phyloP scores from a whole-genome alignment of 2,113 vertebrate genomes.

The Sylvilagus bachmani region DNA sequence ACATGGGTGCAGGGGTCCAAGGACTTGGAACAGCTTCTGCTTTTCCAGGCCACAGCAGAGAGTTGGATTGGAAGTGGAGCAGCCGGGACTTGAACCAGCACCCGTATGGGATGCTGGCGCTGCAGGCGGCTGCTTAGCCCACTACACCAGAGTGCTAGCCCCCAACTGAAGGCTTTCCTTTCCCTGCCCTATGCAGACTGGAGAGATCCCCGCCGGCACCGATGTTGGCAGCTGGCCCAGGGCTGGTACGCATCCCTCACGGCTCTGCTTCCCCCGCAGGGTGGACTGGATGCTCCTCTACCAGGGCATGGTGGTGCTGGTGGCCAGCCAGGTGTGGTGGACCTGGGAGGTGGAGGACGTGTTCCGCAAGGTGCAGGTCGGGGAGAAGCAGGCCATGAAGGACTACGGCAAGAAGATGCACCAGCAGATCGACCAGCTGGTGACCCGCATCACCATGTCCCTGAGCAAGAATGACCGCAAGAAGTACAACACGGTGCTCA shows the following conservation, averaged over 20 bases:
- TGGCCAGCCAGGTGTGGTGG: constrained; percentile 98
- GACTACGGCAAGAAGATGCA: constrained; percentile 94
- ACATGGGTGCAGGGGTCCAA: too few relatives aligned
- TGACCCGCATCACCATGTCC: constrained; percentile 91
- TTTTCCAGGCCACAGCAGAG: too few relatives aligned
- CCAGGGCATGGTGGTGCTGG: constrained; percentile 98
- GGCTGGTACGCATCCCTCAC: accelerated
- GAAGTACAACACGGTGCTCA: constrained; percentile 97
- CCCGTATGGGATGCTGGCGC: too few relatives aligned
- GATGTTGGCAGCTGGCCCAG: accelerated
- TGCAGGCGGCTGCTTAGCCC: too few relatives aligned
- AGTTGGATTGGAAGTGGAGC: too few relatives aligned
- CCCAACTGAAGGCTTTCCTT: too few relatives aligned
- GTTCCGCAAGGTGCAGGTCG: constrained; percentile 91
- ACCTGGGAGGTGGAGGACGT: constrained; percentile 98
- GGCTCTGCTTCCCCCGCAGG: constrained; percentile 77
- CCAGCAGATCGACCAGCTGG: constrained; percentile 94
- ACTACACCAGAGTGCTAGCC: too few relatives aligned
- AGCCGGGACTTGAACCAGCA: too few relatives aligned
- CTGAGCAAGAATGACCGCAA: constrained; percentile 94
- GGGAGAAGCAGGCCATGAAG: constrained; percentile 95
- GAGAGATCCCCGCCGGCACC: accelerated
- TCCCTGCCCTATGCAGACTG: too few relatives aligned
- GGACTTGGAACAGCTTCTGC: too few relatives aligned
- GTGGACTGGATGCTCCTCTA: constrained; percentile 98